Conservation (phyloP, 2,888 invertebrate genomes). For the Urechis unicinctus region DNA sequence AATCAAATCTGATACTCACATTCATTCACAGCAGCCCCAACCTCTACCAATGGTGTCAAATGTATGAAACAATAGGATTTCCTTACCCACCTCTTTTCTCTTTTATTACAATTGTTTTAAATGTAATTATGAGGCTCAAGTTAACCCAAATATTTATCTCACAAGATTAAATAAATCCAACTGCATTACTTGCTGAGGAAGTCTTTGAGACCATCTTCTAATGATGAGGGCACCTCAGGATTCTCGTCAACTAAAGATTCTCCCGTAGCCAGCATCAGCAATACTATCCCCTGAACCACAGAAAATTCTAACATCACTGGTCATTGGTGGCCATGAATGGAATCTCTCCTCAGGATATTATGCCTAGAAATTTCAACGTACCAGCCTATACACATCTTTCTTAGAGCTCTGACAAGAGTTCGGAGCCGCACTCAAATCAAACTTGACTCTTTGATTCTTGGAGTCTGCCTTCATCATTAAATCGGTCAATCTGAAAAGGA, state of each 20-base stretch:
- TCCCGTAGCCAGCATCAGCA: constrained; percentile 63
- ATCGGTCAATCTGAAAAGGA: constrained; percentile 30
- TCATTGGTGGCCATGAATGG: too few species aligned
- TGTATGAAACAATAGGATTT: too few species aligned
- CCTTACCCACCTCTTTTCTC: too few species aligned
- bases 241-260: constrained; percentile 53
- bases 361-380: constrained; percentile 15
- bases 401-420: constrained; percentile 56
- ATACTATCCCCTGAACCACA: constrained; percentile 57
- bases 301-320: background rate
- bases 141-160: too few species aligned
- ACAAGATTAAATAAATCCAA: background rate
- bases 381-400: constrained; percentile 67
- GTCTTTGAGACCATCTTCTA: constrained; percentile 63
- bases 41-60: too few species aligned
- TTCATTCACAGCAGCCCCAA: too few species aligned
- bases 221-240: constrained; percentile 58
- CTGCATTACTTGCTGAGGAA: constrained; percentile 63
- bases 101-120: too few species aligned
- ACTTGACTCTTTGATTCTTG: constrained; percentile 31
- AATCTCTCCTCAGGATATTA: too few species aligned
- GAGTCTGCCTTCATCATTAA: constrained; percentile 29
- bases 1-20: too few species aligned
- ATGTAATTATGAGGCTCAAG: too few species aligned
- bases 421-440: constrained; percentile 35